Evolutionary conservation across 2,113 vertebrate genomes (phyloP).

Genomic region (Heterotilapia buettikoferi): DNA sequence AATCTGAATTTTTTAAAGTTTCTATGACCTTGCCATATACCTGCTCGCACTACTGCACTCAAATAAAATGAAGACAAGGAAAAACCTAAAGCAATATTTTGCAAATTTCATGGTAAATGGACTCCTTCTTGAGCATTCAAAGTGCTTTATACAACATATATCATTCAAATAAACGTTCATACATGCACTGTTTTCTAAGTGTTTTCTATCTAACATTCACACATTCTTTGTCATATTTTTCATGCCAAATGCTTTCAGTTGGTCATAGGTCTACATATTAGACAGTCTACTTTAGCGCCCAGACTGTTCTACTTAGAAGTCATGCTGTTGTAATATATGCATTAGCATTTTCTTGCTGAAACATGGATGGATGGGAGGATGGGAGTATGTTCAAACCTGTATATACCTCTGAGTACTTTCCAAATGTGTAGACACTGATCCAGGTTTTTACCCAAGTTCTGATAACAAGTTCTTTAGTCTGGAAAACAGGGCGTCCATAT

Average conservation of each 20-base stretch:
- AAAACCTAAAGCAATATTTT: background rate
- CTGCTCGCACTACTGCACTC: background rate
- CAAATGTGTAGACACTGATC: background rate
- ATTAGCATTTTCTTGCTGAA: background rate
- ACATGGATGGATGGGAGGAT: background rate
- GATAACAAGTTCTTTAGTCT: background rate
- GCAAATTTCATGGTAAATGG: background rate
- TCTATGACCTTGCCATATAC: background rate
- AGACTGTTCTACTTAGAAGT: background rate
- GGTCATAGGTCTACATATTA: background rate
- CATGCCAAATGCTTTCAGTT: background rate
- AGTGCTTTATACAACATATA: background rate
- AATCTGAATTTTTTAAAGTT: background rate
- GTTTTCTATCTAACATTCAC: background rate
- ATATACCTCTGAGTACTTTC: background rate
- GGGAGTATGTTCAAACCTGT: background rate
- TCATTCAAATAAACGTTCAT: background rate
- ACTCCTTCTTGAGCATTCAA: background rate
- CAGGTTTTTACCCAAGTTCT: background rate
- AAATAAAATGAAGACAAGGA: background rate
- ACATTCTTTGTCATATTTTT: background rate
- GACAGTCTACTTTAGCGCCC: background rate
- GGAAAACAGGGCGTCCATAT: background rate
- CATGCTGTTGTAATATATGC: background rate
- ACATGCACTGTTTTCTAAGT: background rate